A percentile compares a stretch with the other conserved stretches of the same genome.
Conservation (phyloP, 2,888 invertebrate genomes). For the Hydropsyche betteni region DNA sequence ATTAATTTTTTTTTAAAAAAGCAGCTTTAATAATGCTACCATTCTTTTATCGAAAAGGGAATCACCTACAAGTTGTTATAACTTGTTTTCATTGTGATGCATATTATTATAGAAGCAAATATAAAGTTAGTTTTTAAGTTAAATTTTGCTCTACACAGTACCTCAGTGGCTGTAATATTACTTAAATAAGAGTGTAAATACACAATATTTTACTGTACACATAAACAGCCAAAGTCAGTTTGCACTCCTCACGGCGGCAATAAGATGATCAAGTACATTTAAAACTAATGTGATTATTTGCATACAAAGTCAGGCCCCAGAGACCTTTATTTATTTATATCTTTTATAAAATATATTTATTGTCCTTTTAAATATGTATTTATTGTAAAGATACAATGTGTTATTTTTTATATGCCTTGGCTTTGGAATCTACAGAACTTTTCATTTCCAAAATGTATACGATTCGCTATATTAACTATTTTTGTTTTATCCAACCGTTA, state of each 20-base stretch:
- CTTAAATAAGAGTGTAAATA: constrained; percentile 41
- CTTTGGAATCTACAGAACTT: constrained; percentile 2
- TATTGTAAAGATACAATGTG: constrained; percentile 28
- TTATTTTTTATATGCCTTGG: constrained; percentile 26
- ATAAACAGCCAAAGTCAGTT: constrained; percentile 42
- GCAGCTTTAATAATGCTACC: too few relatives aligned
- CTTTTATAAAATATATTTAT: constrained; percentile 39
- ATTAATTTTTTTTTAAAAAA: neutral
- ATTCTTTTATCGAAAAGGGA: constrained; percentile 13
- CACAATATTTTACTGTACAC: constrained; percentile 37
- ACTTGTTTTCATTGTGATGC: constrained; percentile 42
- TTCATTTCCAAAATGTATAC: constrained; percentile 35
- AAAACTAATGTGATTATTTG: constrained; percentile 30
- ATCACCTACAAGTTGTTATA: constrained; percentile 24
- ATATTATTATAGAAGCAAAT: constrained; percentile 47
- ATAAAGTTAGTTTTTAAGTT: constrained; percentile 46
- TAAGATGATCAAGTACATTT: constrained; percentile 37
- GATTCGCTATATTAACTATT: neutral
- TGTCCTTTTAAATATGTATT: constrained; percentile 36
- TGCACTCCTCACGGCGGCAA: constrained; percentile 39
- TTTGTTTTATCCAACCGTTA: neutral
- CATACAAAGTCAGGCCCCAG: constrained; percentile 40
- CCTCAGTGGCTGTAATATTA: constrained; percentile 62
- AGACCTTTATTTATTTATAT: constrained; percentile 41
- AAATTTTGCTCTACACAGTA: constrained; percentile 62